Evolutionary conservation across 2,888 invertebrate species (phyloP), one percentile per base, ranked within the genome.

Genomic region (Polymixis lichenea): DNA sequence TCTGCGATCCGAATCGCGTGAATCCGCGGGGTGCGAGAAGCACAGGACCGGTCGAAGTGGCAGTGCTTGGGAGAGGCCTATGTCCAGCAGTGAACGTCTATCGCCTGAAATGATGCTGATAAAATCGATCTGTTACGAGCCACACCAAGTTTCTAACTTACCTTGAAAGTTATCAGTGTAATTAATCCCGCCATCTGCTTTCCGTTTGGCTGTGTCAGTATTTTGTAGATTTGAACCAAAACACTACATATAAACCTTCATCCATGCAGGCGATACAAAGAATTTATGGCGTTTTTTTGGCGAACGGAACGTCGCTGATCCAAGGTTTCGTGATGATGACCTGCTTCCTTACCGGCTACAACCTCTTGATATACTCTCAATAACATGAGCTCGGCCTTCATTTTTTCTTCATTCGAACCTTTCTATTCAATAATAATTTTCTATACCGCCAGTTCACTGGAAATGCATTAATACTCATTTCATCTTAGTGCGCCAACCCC

Each of bases 281-380:
- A 62, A 0, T 51, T 0, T 72, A 82, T 7, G 80, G 71, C 0
- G 49, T 73, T 0, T 64, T 22, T 51, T 6, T 85, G 25, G 13
- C 75, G 0, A 13, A 56, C 17, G 86, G 85, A 11, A 77, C 87
- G 1, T 76, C 85, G 1, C 13, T 85, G 49, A 78, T 85, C 13
- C 86, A 87, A 53, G 67, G 1, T 0, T 72, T 85, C 15, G 64
- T 83, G 25, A 73, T 77, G 79, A 51, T 86, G 56, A 58, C 87
- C 46, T 69, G 86, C 64, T 87, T 86, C 32, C 73, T 86, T 7
- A 77, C 85, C 0, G 58, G 69, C 58, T 86, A 87, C 75, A 86
- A 78, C 51, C 75, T 86, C 7, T 72, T 86, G 11, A 74, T 86
- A 28, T 75, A 55, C 53, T 86, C 86, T 0, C 65, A 85, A 51